These are phyloP conservation scores for Ischnura elegans DNA, from an alignment of 2,888 invertebrate species.

Conservation along the genomic window DNA sequence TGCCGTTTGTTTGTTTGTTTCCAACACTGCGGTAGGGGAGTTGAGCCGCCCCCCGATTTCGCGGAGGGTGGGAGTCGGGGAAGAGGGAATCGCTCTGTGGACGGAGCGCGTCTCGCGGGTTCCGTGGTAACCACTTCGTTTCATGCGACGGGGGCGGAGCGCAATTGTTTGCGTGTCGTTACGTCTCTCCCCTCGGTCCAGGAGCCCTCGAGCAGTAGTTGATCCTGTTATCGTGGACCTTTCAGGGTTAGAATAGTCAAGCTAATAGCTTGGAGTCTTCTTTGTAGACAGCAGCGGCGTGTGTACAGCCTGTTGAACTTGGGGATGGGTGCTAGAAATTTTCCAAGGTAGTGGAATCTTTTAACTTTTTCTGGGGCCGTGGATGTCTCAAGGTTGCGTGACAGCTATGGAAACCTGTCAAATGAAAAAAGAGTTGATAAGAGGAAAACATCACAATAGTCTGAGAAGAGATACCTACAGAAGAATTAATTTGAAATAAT, in stretches of 20 bases:
- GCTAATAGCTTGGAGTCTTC: background rate
- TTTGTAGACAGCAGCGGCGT: background rate
- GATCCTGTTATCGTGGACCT: background rate
- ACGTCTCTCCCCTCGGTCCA: background rate
- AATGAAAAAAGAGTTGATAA: background rate
- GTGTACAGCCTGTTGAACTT: background rate
- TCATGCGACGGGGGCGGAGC: background rate
- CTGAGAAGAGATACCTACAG: too few species aligned
- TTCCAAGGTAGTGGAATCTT: background rate
- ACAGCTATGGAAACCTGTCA: background rate
- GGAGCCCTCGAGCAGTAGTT: background rate
- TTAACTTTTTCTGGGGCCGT: background rate
- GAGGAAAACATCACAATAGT: background rate
- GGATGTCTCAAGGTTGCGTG: background rate
- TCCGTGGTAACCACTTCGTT: background rate
- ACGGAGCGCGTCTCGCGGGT: background rate
- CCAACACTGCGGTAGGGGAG: background rate
- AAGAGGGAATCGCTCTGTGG: background rate
- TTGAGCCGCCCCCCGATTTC: background rate
- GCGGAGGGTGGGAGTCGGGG: background rate
- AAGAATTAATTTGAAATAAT: too few species aligned
- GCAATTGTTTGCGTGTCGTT: background rate
- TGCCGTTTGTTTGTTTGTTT: background rate
- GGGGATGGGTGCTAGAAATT: background rate
- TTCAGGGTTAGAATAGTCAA: background rate